These are phyloP conservation scores for Antheraea yamamai DNA, from an alignment of 2,888 invertebrate species.

Conservation along the genomic window DNA sequence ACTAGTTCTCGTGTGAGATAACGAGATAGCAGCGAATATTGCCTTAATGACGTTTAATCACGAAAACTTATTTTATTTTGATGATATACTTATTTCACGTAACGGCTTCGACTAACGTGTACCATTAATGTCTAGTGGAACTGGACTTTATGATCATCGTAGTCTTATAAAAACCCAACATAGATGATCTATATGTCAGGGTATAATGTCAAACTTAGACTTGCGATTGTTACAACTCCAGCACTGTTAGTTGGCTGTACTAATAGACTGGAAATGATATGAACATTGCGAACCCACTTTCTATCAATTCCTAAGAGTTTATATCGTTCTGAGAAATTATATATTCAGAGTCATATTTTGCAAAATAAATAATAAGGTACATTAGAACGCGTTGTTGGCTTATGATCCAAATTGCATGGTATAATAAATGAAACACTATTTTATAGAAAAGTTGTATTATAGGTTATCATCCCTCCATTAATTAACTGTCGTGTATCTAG, in stretches of 20 bases:
- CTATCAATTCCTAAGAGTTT: too few relatives aligned
- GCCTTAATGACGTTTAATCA: conserved; percentile 11
- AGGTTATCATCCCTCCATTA: conserved; percentile 8
- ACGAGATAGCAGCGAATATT: conserved; percentile 3
- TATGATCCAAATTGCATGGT: neutral
- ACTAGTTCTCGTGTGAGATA: conserved; percentile 14
- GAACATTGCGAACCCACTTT: too few relatives aligned
- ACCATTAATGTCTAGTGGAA: neutral
- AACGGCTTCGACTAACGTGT: neutral
- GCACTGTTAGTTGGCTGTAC: too few relatives aligned
- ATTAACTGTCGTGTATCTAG: conserved; percentile 18
- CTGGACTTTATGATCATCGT: neutral
- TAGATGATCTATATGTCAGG: neutral
- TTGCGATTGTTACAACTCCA: too few relatives aligned
- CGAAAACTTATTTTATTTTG: conserved; percentile 6
- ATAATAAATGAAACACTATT: neutral
- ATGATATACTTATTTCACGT: neutral
- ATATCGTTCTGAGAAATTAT: too few relatives aligned
- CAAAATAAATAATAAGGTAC: neutral
- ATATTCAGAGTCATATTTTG: too few relatives aligned
- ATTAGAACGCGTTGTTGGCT: neutral
- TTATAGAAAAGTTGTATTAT: neutral
- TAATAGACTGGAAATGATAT: too few relatives aligned
- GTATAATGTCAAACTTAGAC: too few relatives aligned
- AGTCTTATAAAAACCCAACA: neutral